Evolutionary conservation across 2,113 vertebrate genomes (phyloP), one percentile per base, ranked within the genome.

Genomic region (Tamias sibiricus): DNA sequence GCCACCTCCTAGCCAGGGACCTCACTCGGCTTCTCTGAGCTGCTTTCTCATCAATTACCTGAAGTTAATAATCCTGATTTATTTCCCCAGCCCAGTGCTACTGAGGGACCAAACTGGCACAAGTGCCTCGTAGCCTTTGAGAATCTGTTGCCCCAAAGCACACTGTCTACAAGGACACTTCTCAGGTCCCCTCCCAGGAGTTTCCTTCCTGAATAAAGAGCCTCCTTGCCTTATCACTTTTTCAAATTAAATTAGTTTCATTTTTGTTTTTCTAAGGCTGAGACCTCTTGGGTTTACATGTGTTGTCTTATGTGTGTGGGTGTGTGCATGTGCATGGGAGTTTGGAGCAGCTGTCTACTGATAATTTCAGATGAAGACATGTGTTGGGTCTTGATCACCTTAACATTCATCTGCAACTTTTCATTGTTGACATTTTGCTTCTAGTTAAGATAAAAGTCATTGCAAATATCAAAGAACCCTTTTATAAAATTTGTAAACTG

Each of bases 371-470:
- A 74, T 42, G 42, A 62, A 84, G n/a, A 47, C 40, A 77, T 2
- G n/a, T 8, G 81, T 54, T 59, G 20, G 92, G 64, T 30, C 22
- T 37, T 87, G 72, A 42, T 80, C 32, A 90, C 24, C 49, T 90
- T 87, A 62, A 84, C 49, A 87, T 91, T 91, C 86, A 87, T 22
- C 54, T 83, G 74, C 20, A 93, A 76, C 66, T 94, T 95, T 96
- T 84, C 68, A 62, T 57, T 11, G 7, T 92, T 85, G 86, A 80
- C 42, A 72, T 80, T 95, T 92, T 90, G 75, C 32, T 87, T 75
- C 22, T 6, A 30, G 17, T 59, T 93, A 96, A 85, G 49, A 66
- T 44, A 79, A 92, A 90, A 44, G 32, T 90, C 30, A 75, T 8
- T 68, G 19, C 30, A 85, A 92, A 85, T 57, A 90, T 59, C 66